Conservation (phyloP, 37 sponge, comb jelly and placozoan species). For the Eunapius fragilis region DNA sequence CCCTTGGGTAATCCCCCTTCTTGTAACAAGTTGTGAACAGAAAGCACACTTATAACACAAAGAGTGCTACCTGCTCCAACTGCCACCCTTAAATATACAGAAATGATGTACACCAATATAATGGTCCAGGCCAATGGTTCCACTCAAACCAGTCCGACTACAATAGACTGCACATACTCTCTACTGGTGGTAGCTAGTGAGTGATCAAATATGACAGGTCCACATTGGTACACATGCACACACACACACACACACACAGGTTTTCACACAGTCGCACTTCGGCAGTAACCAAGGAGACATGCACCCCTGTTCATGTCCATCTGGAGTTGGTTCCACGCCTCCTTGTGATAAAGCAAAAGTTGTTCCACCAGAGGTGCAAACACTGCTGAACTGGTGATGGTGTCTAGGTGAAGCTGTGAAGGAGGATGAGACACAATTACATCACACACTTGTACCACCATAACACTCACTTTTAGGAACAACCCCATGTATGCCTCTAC, state of each 20-base stretch:
- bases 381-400: background rate
- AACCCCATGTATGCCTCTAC: conserved; percentile 76
- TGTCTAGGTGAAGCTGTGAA: conserved; percentile 44
- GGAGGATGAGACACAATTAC: background rate
- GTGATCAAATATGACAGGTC: too few species aligned
- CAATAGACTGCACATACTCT: too few species aligned
- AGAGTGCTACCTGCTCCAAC: too few species aligned
- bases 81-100: too few species aligned
- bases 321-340: conserved; percentile 61
- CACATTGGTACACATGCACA: background rate
- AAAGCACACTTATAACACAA: too few species aligned
- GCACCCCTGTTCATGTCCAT: conserved; percentile 54
- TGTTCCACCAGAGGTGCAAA: conserved; percentile 28
- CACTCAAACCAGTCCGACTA: too few species aligned
- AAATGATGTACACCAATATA: too few species aligned
- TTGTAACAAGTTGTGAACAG: too few species aligned
- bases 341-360: conserved; percentile 42
- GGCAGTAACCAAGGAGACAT: conserved; percentile 70
- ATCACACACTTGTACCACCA: too few species aligned
- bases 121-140: too few species aligned
- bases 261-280: conserved; percentile 72
- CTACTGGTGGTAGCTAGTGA: too few species aligned
- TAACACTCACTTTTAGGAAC: conserved; percentile 69
- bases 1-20: too few species aligned
- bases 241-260: conserved; percentile 21